Base-by-base conservation (phyloP, 2,113 vertebrate species). In the Polyodon spathula region DNA sequence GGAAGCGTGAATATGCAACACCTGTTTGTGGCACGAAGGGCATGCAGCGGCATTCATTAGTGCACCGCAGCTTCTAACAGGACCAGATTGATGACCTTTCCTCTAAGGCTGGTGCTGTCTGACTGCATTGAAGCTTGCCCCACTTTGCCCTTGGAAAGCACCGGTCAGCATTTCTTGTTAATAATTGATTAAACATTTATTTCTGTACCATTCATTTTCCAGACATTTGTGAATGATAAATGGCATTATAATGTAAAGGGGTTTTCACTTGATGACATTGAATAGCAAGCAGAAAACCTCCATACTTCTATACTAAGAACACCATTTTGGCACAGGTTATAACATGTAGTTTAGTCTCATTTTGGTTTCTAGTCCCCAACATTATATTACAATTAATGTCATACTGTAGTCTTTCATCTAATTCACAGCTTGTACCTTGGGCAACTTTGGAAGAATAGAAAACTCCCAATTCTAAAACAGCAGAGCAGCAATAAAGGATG, bases 41-140 rank as follows among this genome's bases (percentile, higher is more conserved):
- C 63, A 75, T 61, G 65, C 63, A 27, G 27, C 8, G 66, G 48
- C 67, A 70, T 68, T 79, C 81, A 79, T 73, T 79, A 83, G 78
- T 64, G 60, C 44, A 63, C 60, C 43, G 69, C 54, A 62, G 42
- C 41, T 67, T 50, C 58, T 68, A 62, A 59, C 40, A 70, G 41
- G 64, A 75, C 58, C 58, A 73, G 68, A 79, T 52, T 67, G 62
- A 75, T 64, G 66, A 79, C 71, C 66, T 81, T 75, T 73, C 50
- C 59, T 66, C 54, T 62, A 61, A 80, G 65, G 59, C n/a, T 73
- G 73, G 7, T 54, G 48, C 27, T 66, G 72, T 27, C 63, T 74
- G 54, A 68, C 54, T 69, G 8, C 63, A 66, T 58, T 63, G 61
- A 74, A 44, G 12, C 63, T 44, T 66, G 56, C 63, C 63, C 62